Conservation (phyloP, 1,140 invertebrate genomes). For the Ridgeia piscesae region DNA sequence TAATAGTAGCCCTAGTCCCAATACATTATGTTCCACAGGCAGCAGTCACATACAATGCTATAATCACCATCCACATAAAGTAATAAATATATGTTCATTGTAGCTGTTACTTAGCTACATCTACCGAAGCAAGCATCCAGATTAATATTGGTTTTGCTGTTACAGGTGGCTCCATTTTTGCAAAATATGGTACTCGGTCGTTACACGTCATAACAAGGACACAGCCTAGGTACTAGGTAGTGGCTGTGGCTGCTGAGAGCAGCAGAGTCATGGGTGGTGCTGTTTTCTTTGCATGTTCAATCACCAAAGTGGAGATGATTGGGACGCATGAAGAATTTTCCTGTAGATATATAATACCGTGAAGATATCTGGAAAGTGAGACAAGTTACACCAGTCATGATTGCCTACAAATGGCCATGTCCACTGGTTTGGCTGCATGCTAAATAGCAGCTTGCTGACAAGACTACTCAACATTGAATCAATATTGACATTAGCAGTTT, state of each 20-base stretch:
- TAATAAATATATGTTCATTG: background rate
- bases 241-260: too few species aligned
- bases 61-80: too few species aligned
- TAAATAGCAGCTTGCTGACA: too few species aligned
- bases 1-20: too few species aligned
- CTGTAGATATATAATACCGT: background rate
- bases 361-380: background rate
- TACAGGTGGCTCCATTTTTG: slow-evolving; percentile 23
- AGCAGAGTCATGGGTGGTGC: background rate
- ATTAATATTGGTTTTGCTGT: background rate
- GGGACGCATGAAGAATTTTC: background rate
- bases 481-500: too few species aligned
- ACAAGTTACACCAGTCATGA: background rate
- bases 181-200: slow-evolving; percentile 22
- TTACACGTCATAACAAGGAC: slow-evolving; percentile 8
- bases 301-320: background rate
- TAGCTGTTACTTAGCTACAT: background rate
- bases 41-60: too few species aligned
- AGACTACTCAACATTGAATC: too few species aligned
- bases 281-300: background rate
- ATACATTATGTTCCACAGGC: too few species aligned
- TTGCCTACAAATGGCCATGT: too few species aligned
- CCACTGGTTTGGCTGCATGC: too few species aligned
- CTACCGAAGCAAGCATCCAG: background rate
- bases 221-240: background rate